Evolutionary conservation across 1,140 invertebrate genomes (phyloP), one percentile per base, ranked within the genome.

Genomic region (Musca vetustissima): DNA sequence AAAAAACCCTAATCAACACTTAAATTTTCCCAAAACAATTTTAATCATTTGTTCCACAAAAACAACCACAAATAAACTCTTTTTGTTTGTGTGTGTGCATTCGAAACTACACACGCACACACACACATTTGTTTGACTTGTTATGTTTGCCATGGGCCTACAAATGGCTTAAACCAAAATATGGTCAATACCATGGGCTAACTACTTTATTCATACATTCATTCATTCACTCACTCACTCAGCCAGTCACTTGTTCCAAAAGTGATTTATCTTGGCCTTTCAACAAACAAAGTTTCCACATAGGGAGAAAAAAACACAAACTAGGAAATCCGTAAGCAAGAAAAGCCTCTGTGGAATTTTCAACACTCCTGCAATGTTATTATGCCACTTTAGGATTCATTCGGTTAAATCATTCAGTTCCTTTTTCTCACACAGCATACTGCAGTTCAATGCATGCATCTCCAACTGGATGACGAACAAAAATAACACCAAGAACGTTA

Each of bases 61-160:
- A 59, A 59, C 55, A 59, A 59, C 55, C 55, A 59, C 55, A 59
- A 59, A 59, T 61, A 61, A 61, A 61, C 57, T 61, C 57, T 61
- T 61, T 61, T 61, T 61, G 36, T 61, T 22, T 57, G 7, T 59
- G 17, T 28, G 25, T 28, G n/a, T 25, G 28, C 25, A 24, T 55
- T 11, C 24, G 28, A 17, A 1, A 32, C 17, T n/a, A 61, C 57
- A 61, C 24, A 57, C n/a, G 15, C 53, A 32, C 24, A 28, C 53
- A 57, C 52, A 7, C 28, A 13, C 36, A 43, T 43, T 11, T 13
- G 36, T 43, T 43, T 43, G 36, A 43, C 36, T 43, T 43, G 36
- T 43, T 43, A 43, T 43, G 36, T 43, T 43, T 43, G 11, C 36
- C 36, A 43, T 43, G 36, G 36, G 36, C 11, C 36, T 43, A 43